Percentiles rank a stretch among this genome's conserved stretches.
phyloP scores from a whole-genome alignment of 2,797 vertebrate genomes.

The Crypturellus tataupa region DNA sequence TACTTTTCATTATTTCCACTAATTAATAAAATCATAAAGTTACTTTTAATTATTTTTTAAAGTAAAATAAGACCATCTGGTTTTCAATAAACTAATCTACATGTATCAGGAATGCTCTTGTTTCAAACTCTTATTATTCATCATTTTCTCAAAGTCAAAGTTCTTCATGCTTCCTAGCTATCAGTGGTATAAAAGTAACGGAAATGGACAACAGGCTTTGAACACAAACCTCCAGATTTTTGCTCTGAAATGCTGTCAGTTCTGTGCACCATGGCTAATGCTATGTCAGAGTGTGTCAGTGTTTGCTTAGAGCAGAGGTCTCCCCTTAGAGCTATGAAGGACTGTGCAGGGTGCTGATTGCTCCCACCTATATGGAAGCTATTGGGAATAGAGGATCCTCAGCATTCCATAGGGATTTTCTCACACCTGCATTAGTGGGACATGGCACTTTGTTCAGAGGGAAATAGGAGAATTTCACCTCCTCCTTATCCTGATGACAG shows the following conservation, averaged over 20 bases:
- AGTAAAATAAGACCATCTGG: not conserved
- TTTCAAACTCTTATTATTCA: not conserved
- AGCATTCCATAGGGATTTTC: not conserved
- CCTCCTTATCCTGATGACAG: not conserved
- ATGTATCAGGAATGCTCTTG: not conserved
- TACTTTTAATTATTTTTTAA: not conserved
- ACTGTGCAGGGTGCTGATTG: not conserved
- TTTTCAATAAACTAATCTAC: not conserved
- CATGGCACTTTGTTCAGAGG: not conserved
- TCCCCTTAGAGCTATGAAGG: not conserved
- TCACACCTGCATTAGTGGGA: not conserved
- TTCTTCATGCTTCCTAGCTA: not conserved
- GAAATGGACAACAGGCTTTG: not conserved
- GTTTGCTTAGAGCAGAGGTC: not conserved
- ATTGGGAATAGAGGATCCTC: not conserved
- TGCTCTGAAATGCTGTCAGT: not conserved
- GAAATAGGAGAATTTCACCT: not conserved
- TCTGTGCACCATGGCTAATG: not conserved
- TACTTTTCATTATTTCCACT: not conserved
- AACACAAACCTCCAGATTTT: not conserved
- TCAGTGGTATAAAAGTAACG: not conserved
- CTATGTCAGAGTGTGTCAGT: not conserved
- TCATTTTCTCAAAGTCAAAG: not conserved
- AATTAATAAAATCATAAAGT: not conserved
- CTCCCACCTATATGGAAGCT: not conserved